Percentiles rank a stretch among this genome's conserved stretches.
These are phyloP conservation scores for Sphyrna mokarran DNA, from an alignment of 2,113 vertebrate species.

Conservation along the genomic window DNA sequence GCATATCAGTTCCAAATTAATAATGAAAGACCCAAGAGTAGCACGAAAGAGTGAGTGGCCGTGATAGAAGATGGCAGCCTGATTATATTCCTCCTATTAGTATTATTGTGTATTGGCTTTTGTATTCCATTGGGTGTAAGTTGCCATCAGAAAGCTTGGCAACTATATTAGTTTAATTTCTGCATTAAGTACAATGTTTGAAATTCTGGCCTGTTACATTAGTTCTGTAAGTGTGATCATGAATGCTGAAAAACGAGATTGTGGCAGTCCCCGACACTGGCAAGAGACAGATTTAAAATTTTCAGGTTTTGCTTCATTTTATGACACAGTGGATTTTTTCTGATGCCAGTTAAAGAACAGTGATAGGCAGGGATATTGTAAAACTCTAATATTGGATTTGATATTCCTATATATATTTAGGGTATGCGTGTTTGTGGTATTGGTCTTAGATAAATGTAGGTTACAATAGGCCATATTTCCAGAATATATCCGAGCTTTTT, in stretches of 20 bases:
- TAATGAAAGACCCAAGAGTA: background rate
- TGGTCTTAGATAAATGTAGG: background rate
- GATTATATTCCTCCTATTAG: background rate
- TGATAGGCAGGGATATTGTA: background rate
- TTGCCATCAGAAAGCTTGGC: background rate
- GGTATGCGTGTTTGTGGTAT: background rate
- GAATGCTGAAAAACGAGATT: background rate
- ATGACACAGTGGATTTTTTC: background rate
- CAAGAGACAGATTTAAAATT: background rate
- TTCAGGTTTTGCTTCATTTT: background rate
- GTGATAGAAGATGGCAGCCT: background rate
- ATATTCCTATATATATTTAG: background rate
- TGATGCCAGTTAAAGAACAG: background rate
- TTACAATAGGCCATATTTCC: background rate
- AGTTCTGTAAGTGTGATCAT: background rate
- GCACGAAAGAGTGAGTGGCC: background rate
- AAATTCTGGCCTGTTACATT: background rate
- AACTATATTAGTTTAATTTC: background rate
- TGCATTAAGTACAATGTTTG: background rate
- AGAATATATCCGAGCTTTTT: background rate
- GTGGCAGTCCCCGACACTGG: background rate
- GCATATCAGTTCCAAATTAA: background rate
- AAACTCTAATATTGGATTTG: background rate
- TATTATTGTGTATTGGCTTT: background rate
- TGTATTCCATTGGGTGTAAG: background rate